Conservation (phyloP, 1,140 invertebrate genomes). For the Heterodera carotae region DNA sequence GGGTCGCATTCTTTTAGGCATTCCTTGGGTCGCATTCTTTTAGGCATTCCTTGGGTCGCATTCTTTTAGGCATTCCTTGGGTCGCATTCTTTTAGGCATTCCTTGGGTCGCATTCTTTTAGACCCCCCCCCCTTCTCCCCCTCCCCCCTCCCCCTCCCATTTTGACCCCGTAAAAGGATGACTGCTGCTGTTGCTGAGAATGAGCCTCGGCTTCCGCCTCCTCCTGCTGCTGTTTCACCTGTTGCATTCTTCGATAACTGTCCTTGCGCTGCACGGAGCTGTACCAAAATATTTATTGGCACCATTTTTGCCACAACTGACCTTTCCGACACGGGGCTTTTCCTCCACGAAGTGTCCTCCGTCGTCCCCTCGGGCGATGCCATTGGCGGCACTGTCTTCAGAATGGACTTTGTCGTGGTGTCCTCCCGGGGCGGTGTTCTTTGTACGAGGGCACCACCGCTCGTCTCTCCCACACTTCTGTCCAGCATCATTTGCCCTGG, state of each 20-base stretch:
- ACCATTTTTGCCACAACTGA: neutral
- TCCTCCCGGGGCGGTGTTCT: neutral
- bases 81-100: too few species aligned
- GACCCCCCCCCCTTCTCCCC: too few species aligned
- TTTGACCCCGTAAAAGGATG: slow-evolving; percentile 60
- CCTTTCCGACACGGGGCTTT: slow-evolving; percentile 22
- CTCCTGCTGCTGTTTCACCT: slow-evolving; percentile 52
- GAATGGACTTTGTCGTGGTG: slow-evolving; percentile 8
- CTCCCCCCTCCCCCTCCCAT: too few species aligned
- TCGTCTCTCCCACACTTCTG: slow-evolving; percentile 4
- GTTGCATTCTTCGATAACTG: slow-evolving; percentile 61
- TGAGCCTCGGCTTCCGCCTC: neutral
- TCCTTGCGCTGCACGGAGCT: slow-evolving; percentile 63
- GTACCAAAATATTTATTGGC: slow-evolving; percentile 29
- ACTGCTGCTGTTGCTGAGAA: slow-evolving; percentile 11
- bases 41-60: too few species aligned
- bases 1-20: too few species aligned
- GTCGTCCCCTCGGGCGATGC: neutral
- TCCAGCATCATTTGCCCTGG: slow-evolving; percentile 40
- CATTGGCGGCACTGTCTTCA: neutral
- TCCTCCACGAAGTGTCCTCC: slow-evolving; percentile 12
- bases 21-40: too few species aligned
- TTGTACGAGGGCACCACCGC: neutral
- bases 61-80: too few species aligned
- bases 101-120: too few species aligned